Percentiles rank a stretch among this genome's conserved stretches.
These are phyloP conservation scores for Heliconius melpomene DNA, from an alignment of 1,140 invertebrate species.

Conservation along the genomic window DNA sequence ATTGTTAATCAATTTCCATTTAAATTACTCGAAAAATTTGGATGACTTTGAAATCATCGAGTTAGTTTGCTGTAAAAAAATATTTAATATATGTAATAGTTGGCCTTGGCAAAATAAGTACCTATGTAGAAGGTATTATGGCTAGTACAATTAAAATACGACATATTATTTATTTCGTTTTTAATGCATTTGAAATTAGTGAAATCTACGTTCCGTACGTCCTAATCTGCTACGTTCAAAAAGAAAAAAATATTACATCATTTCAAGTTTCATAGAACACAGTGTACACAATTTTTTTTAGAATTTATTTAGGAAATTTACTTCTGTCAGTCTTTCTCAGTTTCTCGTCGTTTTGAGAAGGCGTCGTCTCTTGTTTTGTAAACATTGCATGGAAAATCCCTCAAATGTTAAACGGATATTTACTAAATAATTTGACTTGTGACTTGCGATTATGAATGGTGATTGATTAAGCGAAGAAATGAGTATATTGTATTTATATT, in stretches of 20 bases:
- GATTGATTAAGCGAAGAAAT: not conserved
- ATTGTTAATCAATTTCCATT: not conserved
- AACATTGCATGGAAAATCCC: not conserved
- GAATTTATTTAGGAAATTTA: too few species aligned
- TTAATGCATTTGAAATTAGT: too few species aligned
- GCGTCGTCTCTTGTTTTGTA: conserved; percentile 12
- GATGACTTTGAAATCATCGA: too few species aligned
- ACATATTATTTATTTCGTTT: too few species aligned
- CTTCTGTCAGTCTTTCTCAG: not conserved
- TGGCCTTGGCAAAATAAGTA: too few species aligned
- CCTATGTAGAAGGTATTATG: too few species aligned
- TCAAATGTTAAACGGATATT: not conserved
- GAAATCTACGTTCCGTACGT: not conserved
- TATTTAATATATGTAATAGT: too few species aligned
- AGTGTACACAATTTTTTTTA: too few species aligned
- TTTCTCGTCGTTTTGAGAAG: not conserved
- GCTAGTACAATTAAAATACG: too few species aligned
- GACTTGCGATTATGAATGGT: not conserved
- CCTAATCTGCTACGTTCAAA: not conserved
- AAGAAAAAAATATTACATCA: too few species aligned
- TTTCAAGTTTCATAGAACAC: not conserved
- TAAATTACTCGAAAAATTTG: too few species aligned
- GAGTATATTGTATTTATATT: not conserved
- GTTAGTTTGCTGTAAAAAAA: too few species aligned
- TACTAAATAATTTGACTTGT: not conserved